Conservation (phyloP, 2,888 invertebrate species). For the Nipponacmea schrenckii region DNA sequence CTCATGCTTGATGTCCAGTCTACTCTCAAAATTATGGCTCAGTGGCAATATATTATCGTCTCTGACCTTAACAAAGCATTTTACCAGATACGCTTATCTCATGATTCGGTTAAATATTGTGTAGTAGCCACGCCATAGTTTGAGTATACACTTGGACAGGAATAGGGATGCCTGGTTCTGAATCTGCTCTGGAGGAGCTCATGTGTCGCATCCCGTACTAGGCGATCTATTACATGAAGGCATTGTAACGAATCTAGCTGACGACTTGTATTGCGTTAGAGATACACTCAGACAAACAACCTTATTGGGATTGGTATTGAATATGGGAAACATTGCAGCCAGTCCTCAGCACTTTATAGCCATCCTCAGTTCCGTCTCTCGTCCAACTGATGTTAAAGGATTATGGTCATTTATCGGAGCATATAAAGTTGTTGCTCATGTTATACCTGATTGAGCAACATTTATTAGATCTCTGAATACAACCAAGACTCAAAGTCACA, state of each 20-base stretch:
- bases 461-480: neutral
- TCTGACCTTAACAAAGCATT: constrained; percentile 38
- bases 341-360: no score
- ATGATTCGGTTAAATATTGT: constrained; percentile 40
- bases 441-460: neutral
- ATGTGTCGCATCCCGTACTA: no score
- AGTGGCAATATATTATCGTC: no score
- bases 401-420: neutral
- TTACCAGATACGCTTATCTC: constrained; percentile 38
- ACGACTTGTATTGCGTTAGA: constrained; percentile 29
- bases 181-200: constrained; percentile 40
- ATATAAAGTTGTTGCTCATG: neutral
- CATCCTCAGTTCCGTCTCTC: neutral
- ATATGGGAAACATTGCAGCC: no score
- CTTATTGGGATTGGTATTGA: no score
- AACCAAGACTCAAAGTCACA: no score
- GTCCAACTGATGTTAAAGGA: neutral
- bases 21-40: constrained; percentile 19
- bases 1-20: constrained; percentile 29
- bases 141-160: constrained; percentile 27
- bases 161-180: constrained; percentile 43
- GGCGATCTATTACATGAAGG: constrained; percentile 26
- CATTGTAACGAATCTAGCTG: constrained; percentile 29
- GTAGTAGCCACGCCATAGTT: constrained; percentile 40
- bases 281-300: no score